These are phyloP conservation scores for Cryptotermes secundus DNA, from an alignment of 1,140 invertebrate species.

Conservation along the genomic window DNA sequence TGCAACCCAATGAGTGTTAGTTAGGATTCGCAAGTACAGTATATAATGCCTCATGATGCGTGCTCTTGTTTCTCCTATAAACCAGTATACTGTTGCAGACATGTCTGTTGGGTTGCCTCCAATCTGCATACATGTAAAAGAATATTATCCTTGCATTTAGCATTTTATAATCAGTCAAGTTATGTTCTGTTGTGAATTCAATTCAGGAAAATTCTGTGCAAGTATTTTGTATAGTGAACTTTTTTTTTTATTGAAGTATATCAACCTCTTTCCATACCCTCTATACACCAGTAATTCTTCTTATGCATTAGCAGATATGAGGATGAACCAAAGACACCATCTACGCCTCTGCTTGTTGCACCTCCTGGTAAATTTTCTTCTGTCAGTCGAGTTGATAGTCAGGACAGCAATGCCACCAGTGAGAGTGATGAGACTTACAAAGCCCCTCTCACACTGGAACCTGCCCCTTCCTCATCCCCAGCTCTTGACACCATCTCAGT, in stretches of 20 bases:
- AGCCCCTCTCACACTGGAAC: constrained; percentile 22
- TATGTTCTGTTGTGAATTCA: too few relatives aligned
- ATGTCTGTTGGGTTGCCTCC: too few relatives aligned
- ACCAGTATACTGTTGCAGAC: too few relatives aligned
- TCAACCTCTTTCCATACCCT: background rate
- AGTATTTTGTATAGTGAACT: too few relatives aligned
- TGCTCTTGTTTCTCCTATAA: too few relatives aligned
- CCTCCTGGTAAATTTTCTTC: constrained; percentile 22
- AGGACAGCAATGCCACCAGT: constrained; percentile 45
- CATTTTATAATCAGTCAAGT: too few relatives aligned
- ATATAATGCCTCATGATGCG: too few relatives aligned
- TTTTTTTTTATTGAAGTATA: background rate
- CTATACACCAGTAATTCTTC: background rate
- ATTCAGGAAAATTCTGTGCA: too few relatives aligned
- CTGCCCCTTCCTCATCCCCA: background rate
- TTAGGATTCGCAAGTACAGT: too few relatives aligned
- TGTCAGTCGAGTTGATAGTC: constrained; percentile 42
- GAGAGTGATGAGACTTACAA: constrained; percentile 48
- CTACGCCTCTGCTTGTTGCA: background rate
- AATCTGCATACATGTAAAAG: too few relatives aligned
- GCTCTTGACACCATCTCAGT: background rate
- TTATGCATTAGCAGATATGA: constrained; percentile 21
- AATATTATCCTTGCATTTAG: too few relatives aligned
- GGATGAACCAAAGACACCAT: background rate
- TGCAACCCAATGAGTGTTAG: too few relatives aligned